Base-by-base conservation (phyloP, 1,140 invertebrate species). In the Microplitis mediator region DNA sequence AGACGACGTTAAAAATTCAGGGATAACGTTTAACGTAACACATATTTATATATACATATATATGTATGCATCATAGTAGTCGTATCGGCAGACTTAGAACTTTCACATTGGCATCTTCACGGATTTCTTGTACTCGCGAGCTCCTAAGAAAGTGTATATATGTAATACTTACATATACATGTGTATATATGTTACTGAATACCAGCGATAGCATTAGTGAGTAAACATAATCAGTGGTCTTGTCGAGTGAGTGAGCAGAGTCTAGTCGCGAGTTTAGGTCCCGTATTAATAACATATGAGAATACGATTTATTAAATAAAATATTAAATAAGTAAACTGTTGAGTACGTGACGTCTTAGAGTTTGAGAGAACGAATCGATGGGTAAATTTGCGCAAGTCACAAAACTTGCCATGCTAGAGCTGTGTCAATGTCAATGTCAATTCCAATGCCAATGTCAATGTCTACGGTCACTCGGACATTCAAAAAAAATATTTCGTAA, bases 131-230 rank as follows among this genome's bases (percentile, higher is more conserved):
- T 66, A 52, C 60, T 34, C 69, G 64, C 45, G 50, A 66, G 65
- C 45, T 34, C 60, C 36, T 76, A 82, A 79, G 82, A 82, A 84
- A 84, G 82, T 84, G 79, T 23, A 23, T 74, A 80, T 76, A 84
- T 83, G 82, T 83, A 84, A 84, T 81, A 78, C 80, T 83, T 82
- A 80, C 32, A 68, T 45, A 34, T 66, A 45, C 75, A 78, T 82
- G 39, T 45, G 39, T 45, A 45, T 9, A 45, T 23, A 45, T 45
- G 11, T 45, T 45, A 45, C 11, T 45, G 11, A 45, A 45, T 45
- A 45, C 39, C 11, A 11, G 39, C 23, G 23, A 23, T 23, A 23
- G 23, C 23, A 23, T 23, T 79, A 82, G 68, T 64, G 68, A 70
- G 52, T 51, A 73, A 74, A 80, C 80, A 78, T 84, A 84, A 83